Evolutionary conservation across 2,888 invertebrate species (phyloP), one percentile per base, ranked within the genome.

Genomic region (Autographa pulchrina): DNA sequence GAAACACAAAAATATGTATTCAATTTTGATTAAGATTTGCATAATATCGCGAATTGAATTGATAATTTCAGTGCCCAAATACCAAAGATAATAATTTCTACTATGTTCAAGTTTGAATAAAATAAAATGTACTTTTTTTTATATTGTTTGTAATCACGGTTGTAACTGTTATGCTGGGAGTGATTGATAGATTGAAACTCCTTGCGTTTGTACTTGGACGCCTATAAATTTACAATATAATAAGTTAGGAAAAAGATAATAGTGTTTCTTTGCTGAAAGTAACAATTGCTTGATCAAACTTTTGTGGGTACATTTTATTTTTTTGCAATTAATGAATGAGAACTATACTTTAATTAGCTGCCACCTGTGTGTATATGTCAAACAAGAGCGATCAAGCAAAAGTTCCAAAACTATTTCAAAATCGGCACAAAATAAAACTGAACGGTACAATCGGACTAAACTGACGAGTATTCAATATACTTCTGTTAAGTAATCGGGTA

Each of bases 251-350:
- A 11, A 38, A 58, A 20, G 32, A 63, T 6, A 25, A 9, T 48
- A 64, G 78, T 78, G 75, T 77, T 79, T 75, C 75, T 77, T 77
- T 54, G 62, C 68, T 56, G 32, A 16, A 32, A n/a, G 54, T 52
- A 13, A 56, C 62, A 62, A 70, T 70, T 70, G 41, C 76, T 70
- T 56, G 67, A 75, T 75, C 64, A 64, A 78, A 58, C 32, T 59
- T 48, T n/a, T 48, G 16, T 8, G 48, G 16, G 48, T 43, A n/a
- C 0, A 7, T 7, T 1, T 48, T 16, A 5, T 43, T 14, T 43
- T 43, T 14, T 5, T 43, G 6, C 16, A 3, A 14, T 1, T 16
- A 16, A 6, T n/a, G 48, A 48, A 48, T n/a, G 8, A n/a, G 6
- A 6, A n/a, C n/a, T n/a, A 16, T n/a, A 5, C 5, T n/a, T n/a